These are phyloP conservation scores for Drosophila sp. DNA, from an alignment of 1,140 invertebrate genomes.

Conservation along the genomic window DNA sequence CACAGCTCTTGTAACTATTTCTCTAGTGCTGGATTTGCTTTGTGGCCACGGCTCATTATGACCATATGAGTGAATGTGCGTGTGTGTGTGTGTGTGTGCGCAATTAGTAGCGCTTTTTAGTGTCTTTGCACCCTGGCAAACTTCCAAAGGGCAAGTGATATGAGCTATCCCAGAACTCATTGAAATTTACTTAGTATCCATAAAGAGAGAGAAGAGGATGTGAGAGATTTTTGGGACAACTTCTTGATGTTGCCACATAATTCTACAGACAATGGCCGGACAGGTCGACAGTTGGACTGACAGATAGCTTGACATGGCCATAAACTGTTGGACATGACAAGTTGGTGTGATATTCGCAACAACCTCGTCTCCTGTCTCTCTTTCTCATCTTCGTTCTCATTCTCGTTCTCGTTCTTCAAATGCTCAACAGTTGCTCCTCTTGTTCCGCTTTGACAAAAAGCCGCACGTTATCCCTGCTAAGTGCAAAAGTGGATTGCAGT, in stretches of 20 bases:
- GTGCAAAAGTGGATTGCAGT: constrained; percentile 81
- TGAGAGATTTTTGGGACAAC: constrained; percentile 8
- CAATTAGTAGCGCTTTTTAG: constrained; percentile 80
- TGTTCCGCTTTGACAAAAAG: constrained; percentile 66
- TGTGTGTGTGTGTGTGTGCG: constrained; percentile 30
- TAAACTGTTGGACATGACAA: constrained; percentile 83
- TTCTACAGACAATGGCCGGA: constrained; percentile 45
- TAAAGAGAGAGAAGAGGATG: background rate
- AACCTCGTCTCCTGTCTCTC: constrained; percentile 46
- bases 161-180: constrained; percentile 69
- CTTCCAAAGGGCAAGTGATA: constrained; percentile 71
- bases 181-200: constrained; percentile 70
- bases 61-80: constrained; percentile 22
- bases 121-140: constrained; percentile 58
- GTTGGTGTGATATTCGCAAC: constrained; percentile 80
- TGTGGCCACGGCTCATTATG: constrained; percentile 76
- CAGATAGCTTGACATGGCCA: constrained; percentile 62
- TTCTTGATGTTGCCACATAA: constrained; percentile 45
- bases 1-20: constrained; percentile 14
- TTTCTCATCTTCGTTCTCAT: background rate
- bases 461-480: constrained; percentile 76
- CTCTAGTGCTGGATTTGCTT: constrained; percentile 67
- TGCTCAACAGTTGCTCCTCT: background rate
- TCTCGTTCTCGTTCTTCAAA: too few species aligned
- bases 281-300: too few species aligned